Evolutionary conservation across 2,888 invertebrate genomes (phyloP).

Genomic region (Ophion slaviceki): DNA sequence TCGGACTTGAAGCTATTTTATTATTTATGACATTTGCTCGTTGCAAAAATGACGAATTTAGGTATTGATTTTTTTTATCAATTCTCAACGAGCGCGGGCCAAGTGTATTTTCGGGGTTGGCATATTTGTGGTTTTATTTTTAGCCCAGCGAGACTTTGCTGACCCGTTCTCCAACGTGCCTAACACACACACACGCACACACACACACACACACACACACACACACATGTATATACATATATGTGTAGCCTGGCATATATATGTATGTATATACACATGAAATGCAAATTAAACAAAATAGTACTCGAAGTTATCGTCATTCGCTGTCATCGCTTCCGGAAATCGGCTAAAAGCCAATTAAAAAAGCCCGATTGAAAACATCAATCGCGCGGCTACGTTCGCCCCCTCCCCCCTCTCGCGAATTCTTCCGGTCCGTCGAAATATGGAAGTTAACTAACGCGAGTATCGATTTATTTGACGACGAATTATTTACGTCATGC

Average conservation of each 20-base stretch:
- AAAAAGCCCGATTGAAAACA: neutral
- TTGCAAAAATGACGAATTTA: neutral
- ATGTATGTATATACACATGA: too few species aligned
- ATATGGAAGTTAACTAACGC: neutral
- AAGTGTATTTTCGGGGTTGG: neutral
- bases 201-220: too few species aligned
- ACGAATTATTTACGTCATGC: neutral
- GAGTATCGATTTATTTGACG: neutral
- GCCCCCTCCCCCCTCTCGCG: neutral
- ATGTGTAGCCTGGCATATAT: neutral
- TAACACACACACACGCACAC: too few species aligned
- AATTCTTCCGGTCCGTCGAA: neutral
- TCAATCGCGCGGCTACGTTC: too few species aligned
- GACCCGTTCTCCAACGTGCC: neutral
- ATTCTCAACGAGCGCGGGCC: neutral
- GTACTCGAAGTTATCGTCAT: neutral
- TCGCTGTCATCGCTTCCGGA: neutral
- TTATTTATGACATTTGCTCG: neutral
- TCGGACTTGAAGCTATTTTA: neutral
- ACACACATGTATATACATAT: neutral
- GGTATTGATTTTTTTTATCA: neutral
- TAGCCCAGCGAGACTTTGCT: neutral
- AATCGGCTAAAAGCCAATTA: neutral
- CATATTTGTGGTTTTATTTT: neutral
- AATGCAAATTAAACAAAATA: neutral